A percentile compares a stretch with the other conserved stretches of the same genome.
Conservation (phyloP, 2,888 invertebrate genomes). For the Cyaniris semiargus region DNA sequence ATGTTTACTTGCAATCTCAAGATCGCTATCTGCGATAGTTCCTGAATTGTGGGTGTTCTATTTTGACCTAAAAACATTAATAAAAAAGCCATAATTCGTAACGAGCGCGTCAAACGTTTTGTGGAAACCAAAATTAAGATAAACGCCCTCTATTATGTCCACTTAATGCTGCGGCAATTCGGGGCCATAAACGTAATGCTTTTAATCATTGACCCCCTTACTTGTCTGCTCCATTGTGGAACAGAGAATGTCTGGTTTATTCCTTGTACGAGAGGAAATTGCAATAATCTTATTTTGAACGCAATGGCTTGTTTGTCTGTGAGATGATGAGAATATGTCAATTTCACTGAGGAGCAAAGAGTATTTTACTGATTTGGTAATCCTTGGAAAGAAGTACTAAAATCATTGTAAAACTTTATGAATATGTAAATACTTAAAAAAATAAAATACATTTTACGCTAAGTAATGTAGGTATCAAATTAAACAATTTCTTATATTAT, state of each 20-base stretch:
- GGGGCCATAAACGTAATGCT: conserved; percentile 74
- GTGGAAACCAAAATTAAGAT: conserved; percentile 72
- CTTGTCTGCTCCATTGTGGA: conserved; percentile 17
- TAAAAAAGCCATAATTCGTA: conserved; percentile 45
- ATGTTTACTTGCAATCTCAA: not conserved
- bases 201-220: conserved; percentile 59
- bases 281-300: not conserved
- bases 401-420: too few species aligned
- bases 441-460: too few species aligned
- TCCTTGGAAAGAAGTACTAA: too few species aligned
- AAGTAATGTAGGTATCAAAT: too few species aligned
- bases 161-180: conserved; percentile 71
- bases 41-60: conserved; percentile 31
- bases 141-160: conserved; percentile 74
- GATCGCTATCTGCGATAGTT: not conserved
- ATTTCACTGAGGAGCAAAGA: not conserved
- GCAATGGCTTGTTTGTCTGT: not conserved
- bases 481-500: too few species aligned
- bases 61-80: conserved; percentile 29
- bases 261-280: not conserved
- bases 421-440: too few species aligned
- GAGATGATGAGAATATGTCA: not conserved
- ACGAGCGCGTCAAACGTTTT: conserved; percentile 72
- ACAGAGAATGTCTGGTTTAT: conserved; percentile 5
- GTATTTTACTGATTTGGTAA: too few species aligned